Percentiles rank a stretch among this genome's conserved stretches.
These are phyloP conservation scores for Ardeotis arabs DNA, from an alignment of 2,113 vertebrate genomes.

Conservation along the genomic window DNA sequence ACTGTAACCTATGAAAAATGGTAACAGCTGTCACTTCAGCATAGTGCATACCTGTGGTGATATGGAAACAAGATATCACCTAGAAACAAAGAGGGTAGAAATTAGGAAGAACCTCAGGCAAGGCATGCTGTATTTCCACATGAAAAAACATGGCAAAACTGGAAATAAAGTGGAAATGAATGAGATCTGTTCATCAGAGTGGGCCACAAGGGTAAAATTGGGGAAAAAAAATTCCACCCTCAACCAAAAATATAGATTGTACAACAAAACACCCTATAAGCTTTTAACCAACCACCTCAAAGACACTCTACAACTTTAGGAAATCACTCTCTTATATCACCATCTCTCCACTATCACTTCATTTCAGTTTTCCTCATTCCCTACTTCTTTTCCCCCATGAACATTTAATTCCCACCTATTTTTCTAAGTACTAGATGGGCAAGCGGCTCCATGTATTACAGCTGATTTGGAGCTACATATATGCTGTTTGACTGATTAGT, in stretches of 20 bases:
- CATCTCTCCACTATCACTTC: fast-evolving
- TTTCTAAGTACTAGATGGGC: not conserved
- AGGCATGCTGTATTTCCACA: not conserved
- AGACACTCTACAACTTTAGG: not conserved
- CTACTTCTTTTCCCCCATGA: not conserved
- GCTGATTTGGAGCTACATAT: not conserved
- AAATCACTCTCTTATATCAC: not conserved
- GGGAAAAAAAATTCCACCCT: not conserved
- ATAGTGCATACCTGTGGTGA: fast-evolving
- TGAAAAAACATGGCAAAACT: not conserved
- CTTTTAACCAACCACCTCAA: not conserved
- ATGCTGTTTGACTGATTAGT: not conserved
- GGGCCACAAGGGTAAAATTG: not conserved
- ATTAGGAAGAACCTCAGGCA: not conserved
- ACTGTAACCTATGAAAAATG: not conserved
- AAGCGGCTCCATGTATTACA: not conserved
- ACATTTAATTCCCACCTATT: not conserved
- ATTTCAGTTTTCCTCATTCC: not conserved
- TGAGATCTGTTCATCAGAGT: not conserved
- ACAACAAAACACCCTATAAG: not conserved
- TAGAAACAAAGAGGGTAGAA: not conserved
- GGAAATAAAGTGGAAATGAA: not conserved
- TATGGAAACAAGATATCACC: not conserved
- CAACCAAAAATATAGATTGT: not conserved
- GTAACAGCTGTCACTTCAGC: not conserved